Conservation (phyloP, 23 tunicate genomes). For the Trididemnum miniatum region DNA sequence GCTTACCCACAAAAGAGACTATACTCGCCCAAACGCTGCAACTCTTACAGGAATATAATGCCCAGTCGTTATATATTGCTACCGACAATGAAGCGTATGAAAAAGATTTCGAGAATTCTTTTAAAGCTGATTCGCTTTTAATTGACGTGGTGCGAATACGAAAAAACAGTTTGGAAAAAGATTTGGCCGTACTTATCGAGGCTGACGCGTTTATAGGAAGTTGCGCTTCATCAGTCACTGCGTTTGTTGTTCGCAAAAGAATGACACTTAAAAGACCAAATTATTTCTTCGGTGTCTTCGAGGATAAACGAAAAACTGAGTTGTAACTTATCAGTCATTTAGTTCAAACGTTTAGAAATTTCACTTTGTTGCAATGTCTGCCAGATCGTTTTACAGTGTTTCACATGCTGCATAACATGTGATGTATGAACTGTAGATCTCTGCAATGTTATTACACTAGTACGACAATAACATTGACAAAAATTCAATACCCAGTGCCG, state of each 20-base stretch:
- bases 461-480: no score
- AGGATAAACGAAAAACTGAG: slow-evolving; percentile 12
- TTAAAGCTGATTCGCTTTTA: background rate
- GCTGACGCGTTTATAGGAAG: slow-evolving; percentile 83
- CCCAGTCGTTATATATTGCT: slow-evolving; percentile 56
- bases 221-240: slow-evolving; percentile 81
- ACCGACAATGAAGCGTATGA: slow-evolving; percentile 44
- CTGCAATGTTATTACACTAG: no score
- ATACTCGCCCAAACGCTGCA: slow-evolving; percentile 42
- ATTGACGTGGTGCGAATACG: slow-evolving; percentile 44
- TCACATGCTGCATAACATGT: no score
- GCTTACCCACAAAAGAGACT: slow-evolving; percentile 48
- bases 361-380: no score
- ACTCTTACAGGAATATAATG: slow-evolving; percentile 3
- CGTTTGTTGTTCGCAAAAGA: slow-evolving; percentile 72
- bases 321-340: background rate
- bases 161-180: slow-evolving; percentile 38
- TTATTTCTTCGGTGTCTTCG: slow-evolving; percentile 45
- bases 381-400: no score
- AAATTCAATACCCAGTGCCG: no score
- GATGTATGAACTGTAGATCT: no score
- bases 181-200: slow-evolving; percentile 66
- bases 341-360: no score
- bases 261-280: slow-evolving; percentile 32
- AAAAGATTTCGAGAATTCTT: slow-evolving; percentile 28